Base-by-base conservation (phyloP, 1,140 invertebrate species). In the Drosophila grimshawi region DNA sequence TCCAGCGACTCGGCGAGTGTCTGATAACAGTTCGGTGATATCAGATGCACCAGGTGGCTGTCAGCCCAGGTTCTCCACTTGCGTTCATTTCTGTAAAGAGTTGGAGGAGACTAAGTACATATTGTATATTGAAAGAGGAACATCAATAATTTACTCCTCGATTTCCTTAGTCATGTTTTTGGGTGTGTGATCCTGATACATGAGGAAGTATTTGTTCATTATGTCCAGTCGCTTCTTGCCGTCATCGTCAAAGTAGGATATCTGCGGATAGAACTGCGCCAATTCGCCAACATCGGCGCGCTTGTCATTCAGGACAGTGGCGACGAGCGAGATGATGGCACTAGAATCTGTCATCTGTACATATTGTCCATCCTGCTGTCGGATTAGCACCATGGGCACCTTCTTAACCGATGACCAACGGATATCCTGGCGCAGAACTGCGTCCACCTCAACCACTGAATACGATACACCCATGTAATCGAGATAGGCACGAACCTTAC, bases 11-110 rank as follows among this genome's bases (percentile, higher is more conserved):
- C 99, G 3, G 93, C 91, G 3, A 94, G 92, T 0, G 97, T 98
- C 64, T 98, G 94, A 90, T 99, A 99, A 55, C 99, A 97, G 93
- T 99, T 99, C 7, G 99, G 99, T 3, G 98, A 99, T 46, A 99
- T 93, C 0, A 96, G 95, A 91, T 99, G 98, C 1, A 99, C 97
- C 6, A 99, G 94, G 52, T 96, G 95, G 53, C 95, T 94, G 93
- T 99, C 99, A 0, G 96, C 96, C 99, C 99, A 99, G 89, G 96
- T 95, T 69, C 99, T 94, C 98, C 98, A 99, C 91, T 98, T 96
- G 57, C 97, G 94, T 93, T 99, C 98, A 74, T 97, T 95, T 41
- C 97, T 98, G 80, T 53, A 93, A 94, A 74, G 75, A 67, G 19
- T 27, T 51, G 4, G 10, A 3, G 2, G 8, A 63, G 19, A 19